A percentile compares a stretch with the other conserved stretches of the same genome.
These are phyloP conservation scores for Panagrolaimus sp. DNA, from an alignment of 1,140 invertebrate genomes.

Conservation along the genomic window DNA sequence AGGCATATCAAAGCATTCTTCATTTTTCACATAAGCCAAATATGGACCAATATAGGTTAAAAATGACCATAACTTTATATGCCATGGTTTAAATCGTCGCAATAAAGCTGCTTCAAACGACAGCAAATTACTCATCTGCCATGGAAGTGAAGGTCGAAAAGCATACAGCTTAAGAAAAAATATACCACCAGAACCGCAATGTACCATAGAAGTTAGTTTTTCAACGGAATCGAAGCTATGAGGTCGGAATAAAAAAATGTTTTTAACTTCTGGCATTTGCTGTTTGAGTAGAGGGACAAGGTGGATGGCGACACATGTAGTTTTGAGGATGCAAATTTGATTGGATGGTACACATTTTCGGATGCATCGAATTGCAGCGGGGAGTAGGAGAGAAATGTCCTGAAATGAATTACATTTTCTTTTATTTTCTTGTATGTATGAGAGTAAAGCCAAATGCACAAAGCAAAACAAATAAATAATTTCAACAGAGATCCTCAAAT, in stretches of 20 bases:
- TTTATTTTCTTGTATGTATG: too few relatives aligned
- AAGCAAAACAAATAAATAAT: too few relatives aligned
- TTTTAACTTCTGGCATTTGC: not conserved
- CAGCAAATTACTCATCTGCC: not conserved
- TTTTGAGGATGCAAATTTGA: constrained; percentile 6
- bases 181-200: too few relatives aligned
- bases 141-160: not conserved
- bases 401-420: too few relatives aligned
- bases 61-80: not conserved
- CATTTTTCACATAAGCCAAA: not conserved
- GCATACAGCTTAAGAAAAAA: not conserved
- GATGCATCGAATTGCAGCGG: not conserved
- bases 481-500: too few relatives aligned
- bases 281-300: not conserved
- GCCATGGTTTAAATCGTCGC: not conserved
- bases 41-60: not conserved
- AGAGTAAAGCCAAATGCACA: too few relatives aligned
- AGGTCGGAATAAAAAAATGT: not conserved
- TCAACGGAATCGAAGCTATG: not conserved
- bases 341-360: not conserved
- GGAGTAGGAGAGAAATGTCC: not conserved
- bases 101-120: not conserved
- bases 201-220: not conserved
- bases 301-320: not conserved
- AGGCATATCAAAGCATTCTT: not conserved